Percentiles rank a stretch among this genome's conserved stretches.
Evolutionary conservation across 2,888 invertebrate species (phyloP).

Genomic region (Hylaea fasciaria): DNA sequence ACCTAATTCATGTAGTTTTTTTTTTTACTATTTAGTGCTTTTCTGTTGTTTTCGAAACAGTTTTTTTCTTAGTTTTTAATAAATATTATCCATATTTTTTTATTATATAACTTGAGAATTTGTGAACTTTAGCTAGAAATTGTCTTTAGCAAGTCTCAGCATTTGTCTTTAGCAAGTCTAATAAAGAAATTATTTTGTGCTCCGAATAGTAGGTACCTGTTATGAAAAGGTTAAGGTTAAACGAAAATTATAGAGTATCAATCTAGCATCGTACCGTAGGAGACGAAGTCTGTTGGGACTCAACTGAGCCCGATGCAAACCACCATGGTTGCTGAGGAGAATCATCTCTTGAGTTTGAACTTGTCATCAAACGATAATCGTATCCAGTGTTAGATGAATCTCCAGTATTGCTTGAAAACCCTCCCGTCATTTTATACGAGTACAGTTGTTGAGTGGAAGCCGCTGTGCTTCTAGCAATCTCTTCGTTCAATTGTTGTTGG

Average conservation of each 20-base stretch:
- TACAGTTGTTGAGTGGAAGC: constrained; percentile 89
- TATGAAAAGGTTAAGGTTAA: background rate
- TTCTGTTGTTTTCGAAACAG: too few species aligned
- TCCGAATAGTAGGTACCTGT: too few species aligned
- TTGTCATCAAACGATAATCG: constrained; percentile 89
- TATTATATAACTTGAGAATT: too few species aligned
- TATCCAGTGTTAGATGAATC: constrained; percentile 87
- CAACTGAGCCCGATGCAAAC: constrained; percentile 89
- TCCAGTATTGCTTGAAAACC: constrained; percentile 89
- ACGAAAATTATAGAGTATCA: constrained; percentile 16
- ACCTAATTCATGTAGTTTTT: too few species aligned
- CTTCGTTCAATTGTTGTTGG: constrained; percentile 81
- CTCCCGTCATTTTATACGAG: constrained; percentile 95
- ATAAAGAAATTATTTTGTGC: background rate
- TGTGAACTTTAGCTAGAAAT: too few species aligned
- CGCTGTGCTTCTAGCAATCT: constrained; percentile 76
- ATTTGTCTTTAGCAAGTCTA: too few species aligned
- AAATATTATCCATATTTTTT: too few species aligned
- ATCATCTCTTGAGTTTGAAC: constrained; percentile 81
- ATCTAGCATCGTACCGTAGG: constrained; percentile 69
- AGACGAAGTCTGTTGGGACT: constrained; percentile 78
- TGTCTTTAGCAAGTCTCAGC: too few species aligned
- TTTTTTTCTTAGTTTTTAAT: too few species aligned
- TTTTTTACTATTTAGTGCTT: too few species aligned
- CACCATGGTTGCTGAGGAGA: constrained; percentile 87